Evolutionary conservation across 2,888 invertebrate species (phyloP), one percentile per base, ranked within the genome.

Genomic region (Mesorhabditis sp.): DNA sequence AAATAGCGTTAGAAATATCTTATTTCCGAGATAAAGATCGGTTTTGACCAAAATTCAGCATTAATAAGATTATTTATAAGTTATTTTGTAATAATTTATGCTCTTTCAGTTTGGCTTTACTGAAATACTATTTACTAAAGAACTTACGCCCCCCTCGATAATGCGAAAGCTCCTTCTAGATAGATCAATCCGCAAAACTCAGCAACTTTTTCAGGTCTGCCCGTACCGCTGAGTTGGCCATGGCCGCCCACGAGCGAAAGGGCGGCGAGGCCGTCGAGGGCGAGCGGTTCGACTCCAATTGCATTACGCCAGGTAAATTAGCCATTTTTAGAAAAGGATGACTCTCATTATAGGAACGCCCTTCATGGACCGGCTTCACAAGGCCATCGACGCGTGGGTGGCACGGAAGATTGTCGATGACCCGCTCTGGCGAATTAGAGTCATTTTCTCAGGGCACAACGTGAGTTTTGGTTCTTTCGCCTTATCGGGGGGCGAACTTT

Each of bases 241-340:
- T 93, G 87, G 89, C 90, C 43, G 90, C 91, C 81, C 95, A 95
- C 0, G 88, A 87, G 80, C 89, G 90, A 65, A 91, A 91, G 80
- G 95, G 95, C 13, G 92, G 94, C 86, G 87, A 87, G 0, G 87
- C 95, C 65, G 93, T 94, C 0, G 87, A 89, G 4, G 92, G 92
- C 81, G 91, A 91, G 69, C 89, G 93, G 72, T 97, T 97, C 86
- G 97, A 97, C 87, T 95, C 94, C 41, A 97, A 97, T 87, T 96
- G 96, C 86, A 97, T 97, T 76, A 97, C 97, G 0, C 97, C 97
- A 0, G 96, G 96, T 76, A 93, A 13, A 68, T 67, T 62, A 62
- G n/a, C 7, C 7, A 15, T 43, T 15, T 5, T 4, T 10, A 7
- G 7, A 6, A 43, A 13, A 43, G 3, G 42, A 65, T 43, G 10